Conservation (phyloP, 2,888 invertebrate genomes). For the Xestia xanthographa region DNA sequence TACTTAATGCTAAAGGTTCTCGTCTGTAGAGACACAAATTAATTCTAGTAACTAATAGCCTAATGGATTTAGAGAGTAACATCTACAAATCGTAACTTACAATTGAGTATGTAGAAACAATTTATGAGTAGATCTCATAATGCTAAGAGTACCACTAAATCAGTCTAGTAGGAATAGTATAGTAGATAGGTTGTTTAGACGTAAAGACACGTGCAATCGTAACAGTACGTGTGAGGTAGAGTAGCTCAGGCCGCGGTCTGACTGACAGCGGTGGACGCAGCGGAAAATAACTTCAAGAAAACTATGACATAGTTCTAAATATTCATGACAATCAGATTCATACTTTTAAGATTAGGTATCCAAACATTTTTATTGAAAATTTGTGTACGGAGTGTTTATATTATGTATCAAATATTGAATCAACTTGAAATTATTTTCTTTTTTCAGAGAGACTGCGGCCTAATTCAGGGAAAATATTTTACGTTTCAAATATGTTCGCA, state of each 20-base stretch:
- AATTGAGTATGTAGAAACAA: constrained; percentile 78
- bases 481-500: constrained; percentile 62
- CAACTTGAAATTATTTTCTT: neutral
- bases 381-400: neutral
- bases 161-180: constrained; percentile 88
- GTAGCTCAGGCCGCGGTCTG: constrained; percentile 66
- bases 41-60: constrained; percentile 72
- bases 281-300: neutral
- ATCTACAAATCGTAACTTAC: constrained; percentile 78
- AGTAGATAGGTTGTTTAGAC: constrained; percentile 79
- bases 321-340: neutral
- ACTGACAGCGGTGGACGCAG: constrained; percentile 49
- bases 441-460: constrained; percentile 52
- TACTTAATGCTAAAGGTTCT: constrained; percentile 75
- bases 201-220: constrained; percentile 81
- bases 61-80: constrained; percentile 71
- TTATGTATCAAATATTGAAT: neutral
- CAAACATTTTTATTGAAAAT: neutral
- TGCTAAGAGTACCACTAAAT: constrained; percentile 86
- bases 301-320: neutral
- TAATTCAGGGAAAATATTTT: constrained; percentile 36
- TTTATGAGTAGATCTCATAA: constrained; percentile 77
- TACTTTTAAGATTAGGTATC: neutral
- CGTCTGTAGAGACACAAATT: constrained; percentile 68
- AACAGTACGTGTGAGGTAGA: constrained; percentile 83